These are phyloP conservation scores for Capreolus pygargus DNA, from an alignment of 2,113 vertebrate genomes.

Conservation along the genomic window DNA sequence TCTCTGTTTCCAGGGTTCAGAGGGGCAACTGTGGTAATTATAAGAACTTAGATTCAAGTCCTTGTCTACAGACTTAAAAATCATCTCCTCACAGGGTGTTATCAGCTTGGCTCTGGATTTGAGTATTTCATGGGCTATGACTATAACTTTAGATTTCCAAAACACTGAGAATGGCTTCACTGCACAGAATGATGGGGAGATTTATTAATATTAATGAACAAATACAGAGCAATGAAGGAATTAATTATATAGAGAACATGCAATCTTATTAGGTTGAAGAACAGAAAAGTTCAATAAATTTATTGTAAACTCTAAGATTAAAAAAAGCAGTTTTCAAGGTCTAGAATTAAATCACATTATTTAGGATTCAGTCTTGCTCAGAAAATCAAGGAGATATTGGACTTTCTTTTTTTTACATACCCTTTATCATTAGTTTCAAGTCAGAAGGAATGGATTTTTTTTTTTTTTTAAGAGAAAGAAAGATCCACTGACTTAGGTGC, in stretches of 20 bases:
- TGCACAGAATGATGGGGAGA: not conserved
- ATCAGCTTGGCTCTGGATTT: not conserved
- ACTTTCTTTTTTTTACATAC: not conserved
- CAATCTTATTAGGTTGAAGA: not conserved
- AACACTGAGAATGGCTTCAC: not conserved
- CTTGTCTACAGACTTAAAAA: not conserved
- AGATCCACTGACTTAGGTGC: not conserved
- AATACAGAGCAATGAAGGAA: not conserved
- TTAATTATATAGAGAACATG: not conserved
- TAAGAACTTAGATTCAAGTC: not conserved
- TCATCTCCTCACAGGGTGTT: not conserved
- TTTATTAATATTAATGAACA: slow-evolving; percentile 45
- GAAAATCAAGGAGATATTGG: not conserved
- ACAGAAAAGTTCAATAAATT: not conserved
- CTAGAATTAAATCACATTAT: not conserved
- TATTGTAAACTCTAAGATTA: not conserved
- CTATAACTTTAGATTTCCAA: not conserved
- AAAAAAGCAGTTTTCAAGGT: not conserved
- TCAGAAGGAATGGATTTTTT: not conserved
- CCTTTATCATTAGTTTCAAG: not conserved
- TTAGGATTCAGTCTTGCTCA: not conserved
- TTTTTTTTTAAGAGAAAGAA: not conserved
- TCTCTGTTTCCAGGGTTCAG: not conserved
- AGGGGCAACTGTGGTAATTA: not conserved
- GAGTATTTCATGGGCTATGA: not conserved